These are phyloP conservation scores for Chrysodeixis includens DNA, from an alignment of 2,888 invertebrate genomes.

Conservation along the genomic window DNA sequence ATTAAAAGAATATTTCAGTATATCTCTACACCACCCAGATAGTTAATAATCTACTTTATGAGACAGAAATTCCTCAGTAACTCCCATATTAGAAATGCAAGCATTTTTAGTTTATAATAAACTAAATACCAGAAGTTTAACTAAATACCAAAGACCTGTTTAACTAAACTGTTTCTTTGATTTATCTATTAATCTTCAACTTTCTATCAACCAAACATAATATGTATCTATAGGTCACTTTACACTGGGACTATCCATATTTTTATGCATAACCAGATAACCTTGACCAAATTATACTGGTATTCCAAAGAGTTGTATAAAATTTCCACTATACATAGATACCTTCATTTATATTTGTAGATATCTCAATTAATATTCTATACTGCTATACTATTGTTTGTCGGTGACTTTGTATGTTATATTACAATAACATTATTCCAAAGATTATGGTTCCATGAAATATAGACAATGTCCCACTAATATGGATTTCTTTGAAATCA, in stretches of 20 bases:
- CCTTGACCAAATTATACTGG: conserved; percentile 16
- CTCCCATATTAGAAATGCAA: conserved; percentile 36
- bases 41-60: background rate
- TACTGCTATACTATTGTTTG: conserved; percentile 34
- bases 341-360: conserved; percentile 1
- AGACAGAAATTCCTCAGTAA: background rate
- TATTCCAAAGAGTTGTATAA: fast-evolving
- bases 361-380: conserved; percentile 44
- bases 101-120: conserved; percentile 33
- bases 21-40: no score
- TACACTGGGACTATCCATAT: background rate
- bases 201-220: conserved; percentile 20
- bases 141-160: conserved; percentile 27
- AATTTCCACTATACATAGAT: background rate
- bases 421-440: conserved; percentile 34
- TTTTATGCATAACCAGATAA: background rate
- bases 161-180: conserved; percentile 17
- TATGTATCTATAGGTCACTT: conserved; percentile 6
- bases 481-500: conserved; percentile 18
- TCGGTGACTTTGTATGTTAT: conserved; percentile 43
- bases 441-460: conserved; percentile 38
- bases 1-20: no score
- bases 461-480: conserved; percentile 10
- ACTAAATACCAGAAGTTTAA: conserved; percentile 43
- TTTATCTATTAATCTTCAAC: conserved; percentile 24